A percentile compares a stretch with the other conserved stretches of the same genome.
Evolutionary conservation across 1,140 invertebrate species (phyloP).

Genomic region (Piezodorus guildinii): DNA sequence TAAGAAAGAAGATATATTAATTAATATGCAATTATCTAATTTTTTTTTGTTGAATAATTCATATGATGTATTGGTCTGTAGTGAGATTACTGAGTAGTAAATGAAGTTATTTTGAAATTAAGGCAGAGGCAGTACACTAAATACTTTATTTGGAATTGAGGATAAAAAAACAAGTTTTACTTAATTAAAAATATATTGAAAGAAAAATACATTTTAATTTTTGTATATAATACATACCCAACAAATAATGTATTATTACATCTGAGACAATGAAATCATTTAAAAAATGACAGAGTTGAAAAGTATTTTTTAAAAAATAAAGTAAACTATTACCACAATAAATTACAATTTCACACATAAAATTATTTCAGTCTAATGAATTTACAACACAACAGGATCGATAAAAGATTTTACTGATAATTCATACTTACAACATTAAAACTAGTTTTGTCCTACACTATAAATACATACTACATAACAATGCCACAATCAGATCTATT

Average conservation of each 20-base stretch:
- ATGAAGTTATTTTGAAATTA: no score
- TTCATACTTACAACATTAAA: not conserved
- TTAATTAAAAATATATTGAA: constrained; percentile 9
- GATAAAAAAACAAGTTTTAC: not conserved
- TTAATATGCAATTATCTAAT: no score
- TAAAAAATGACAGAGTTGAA: not conserved
- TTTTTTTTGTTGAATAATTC: no score
- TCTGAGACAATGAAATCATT: not conserved
- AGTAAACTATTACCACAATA: not conserved
- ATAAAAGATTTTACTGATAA: not conserved
- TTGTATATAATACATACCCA: constrained; percentile 14
- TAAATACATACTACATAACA: constrained; percentile 5
- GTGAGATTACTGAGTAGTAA: no score
- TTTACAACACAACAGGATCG: not conserved
- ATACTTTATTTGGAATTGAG: no score
- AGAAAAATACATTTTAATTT: constrained; percentile 8
- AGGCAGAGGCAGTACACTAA: no score
- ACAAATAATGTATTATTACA: constrained; percentile 15
- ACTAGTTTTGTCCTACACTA: constrained; percentile 1
- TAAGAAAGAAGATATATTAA: no score
- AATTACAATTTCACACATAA: constrained; percentile 1
- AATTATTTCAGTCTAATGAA: not conserved
- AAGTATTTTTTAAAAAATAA: not conserved
- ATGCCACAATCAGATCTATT: constrained; percentile 11
- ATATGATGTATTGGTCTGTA: no score